Conservation (phyloP, 1,140 invertebrate species). For the Drosophila nebulosa region DNA sequence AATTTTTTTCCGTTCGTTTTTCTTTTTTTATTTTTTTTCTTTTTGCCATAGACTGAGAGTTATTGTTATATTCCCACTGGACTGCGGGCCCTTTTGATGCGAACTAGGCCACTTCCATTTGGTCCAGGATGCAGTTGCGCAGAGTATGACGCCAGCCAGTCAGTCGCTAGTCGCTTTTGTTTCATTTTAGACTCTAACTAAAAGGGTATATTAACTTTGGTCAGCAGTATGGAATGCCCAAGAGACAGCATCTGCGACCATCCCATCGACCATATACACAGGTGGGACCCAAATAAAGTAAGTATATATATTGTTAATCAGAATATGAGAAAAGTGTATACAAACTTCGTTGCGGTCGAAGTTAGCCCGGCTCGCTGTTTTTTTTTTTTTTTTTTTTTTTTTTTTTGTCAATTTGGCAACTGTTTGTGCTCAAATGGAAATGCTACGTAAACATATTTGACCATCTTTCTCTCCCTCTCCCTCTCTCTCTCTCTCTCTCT, state of each 20-base stretch:
- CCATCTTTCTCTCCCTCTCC: slow-evolving; percentile 11
- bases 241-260: too few relatives aligned
- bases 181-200: too few relatives aligned
- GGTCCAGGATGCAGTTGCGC: background rate
- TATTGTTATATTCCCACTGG: slow-evolving; percentile 52
- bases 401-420: slow-evolving; percentile 22
- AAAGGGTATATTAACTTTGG: too few relatives aligned
- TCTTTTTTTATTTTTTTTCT: background rate
- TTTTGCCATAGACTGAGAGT: slow-evolving; percentile 45
- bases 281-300: too few relatives aligned
- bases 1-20: slow-evolving; percentile 30
- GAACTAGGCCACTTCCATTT: slow-evolving; percentile 58
- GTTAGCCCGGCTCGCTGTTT: too few relatives aligned
- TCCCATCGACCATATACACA: too few relatives aligned
- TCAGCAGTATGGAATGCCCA: too few relatives aligned
- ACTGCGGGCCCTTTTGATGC: slow-evolving; percentile 54
- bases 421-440: slow-evolving; percentile 16
- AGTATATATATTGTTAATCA: too few relatives aligned
- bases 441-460: slow-evolving; percentile 18
- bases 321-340: too few relatives aligned
- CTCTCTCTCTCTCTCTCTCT: background rate
- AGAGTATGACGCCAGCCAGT: slow-evolving; percentile 2
- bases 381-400: background rate
- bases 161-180: slow-evolving; percentile 41
- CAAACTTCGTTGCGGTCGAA: too few relatives aligned